Conservation (phyloP, 2,888 invertebrate species). For the Temnothorax unifasciatus region DNA sequence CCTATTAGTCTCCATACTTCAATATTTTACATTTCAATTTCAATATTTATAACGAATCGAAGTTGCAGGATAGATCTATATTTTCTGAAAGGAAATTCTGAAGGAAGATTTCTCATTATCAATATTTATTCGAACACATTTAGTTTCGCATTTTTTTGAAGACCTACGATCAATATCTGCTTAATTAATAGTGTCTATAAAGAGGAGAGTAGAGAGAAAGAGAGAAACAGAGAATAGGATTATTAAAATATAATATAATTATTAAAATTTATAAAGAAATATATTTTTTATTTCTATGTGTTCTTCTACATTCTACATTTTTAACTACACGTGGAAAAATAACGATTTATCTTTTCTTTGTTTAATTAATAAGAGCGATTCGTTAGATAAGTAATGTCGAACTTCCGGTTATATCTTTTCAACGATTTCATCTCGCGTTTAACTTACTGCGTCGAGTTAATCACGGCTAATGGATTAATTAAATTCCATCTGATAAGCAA, state of each 20-base stretch:
- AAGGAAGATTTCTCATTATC: not conserved
- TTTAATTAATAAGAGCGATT: conserved; percentile 14
- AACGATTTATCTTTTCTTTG: not conserved
- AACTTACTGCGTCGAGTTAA: conserved; percentile 29
- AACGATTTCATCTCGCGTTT: conserved; percentile 45
- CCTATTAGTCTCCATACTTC: conserved; percentile 28
- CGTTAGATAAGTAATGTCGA: conserved; percentile 14
- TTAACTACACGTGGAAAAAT: not conserved
- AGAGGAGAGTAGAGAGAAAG: not conserved
- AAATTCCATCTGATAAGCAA: conserved; percentile 43
- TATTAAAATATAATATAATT: conserved; percentile 13
- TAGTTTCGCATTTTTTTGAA: not conserved
- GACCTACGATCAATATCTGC: not conserved
- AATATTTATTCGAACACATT: conserved; percentile 1
- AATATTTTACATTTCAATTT: conserved; percentile 28
- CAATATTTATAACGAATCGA: conserved; percentile 26
- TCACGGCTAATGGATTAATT: conserved; percentile 49
- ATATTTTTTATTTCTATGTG: not conserved
- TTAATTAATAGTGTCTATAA: not conserved
- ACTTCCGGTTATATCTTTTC: not conserved
- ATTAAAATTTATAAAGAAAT: not conserved
- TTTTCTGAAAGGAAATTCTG: not conserved
- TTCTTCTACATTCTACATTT: not conserved
- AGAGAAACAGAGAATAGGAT: not conserved
- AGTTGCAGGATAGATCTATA: not conserved